Conservation (phyloP, 1,140 invertebrate genomes). For the Heliothis virescens region DNA sequence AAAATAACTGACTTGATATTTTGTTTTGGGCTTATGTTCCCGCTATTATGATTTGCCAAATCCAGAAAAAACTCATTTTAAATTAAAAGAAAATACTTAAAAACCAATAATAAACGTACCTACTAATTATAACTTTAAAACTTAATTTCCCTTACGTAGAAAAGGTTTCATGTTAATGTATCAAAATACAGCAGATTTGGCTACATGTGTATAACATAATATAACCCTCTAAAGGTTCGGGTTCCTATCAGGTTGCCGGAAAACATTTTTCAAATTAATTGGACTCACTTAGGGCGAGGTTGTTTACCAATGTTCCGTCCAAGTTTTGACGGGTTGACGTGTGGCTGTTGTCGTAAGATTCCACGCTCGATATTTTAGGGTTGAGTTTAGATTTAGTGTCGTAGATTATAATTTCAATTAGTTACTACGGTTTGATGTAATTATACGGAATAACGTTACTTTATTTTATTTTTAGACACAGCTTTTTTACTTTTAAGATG, state of each 20-base stretch:
- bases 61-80: neutral
- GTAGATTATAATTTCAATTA: neutral
- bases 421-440: too few relatives aligned
- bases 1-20: neutral
- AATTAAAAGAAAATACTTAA: neutral
- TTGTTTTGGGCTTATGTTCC: neutral
- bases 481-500: too few relatives aligned
- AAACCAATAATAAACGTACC: too few relatives aligned
- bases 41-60: neutral
- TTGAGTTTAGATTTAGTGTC: constrained; percentile 1
- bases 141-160: neutral
- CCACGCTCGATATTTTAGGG: constrained; percentile 11
- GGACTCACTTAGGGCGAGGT: constrained; percentile 39
- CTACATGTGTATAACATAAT: neutral
- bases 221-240: neutral
- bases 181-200: neutral
- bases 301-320: constrained; percentile 44
- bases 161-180: neutral
- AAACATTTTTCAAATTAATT: constrained; percentile 59
- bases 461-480: too few relatives aligned
- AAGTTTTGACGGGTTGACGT: constrained; percentile 48
- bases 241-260: constrained; percentile 47
- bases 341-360: constrained; percentile 35
- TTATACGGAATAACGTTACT: too few relatives aligned
- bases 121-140: too few relatives aligned